Conservation (phyloP, 2,113 vertebrate genomes). For the Tichodroma muraria region DNA sequence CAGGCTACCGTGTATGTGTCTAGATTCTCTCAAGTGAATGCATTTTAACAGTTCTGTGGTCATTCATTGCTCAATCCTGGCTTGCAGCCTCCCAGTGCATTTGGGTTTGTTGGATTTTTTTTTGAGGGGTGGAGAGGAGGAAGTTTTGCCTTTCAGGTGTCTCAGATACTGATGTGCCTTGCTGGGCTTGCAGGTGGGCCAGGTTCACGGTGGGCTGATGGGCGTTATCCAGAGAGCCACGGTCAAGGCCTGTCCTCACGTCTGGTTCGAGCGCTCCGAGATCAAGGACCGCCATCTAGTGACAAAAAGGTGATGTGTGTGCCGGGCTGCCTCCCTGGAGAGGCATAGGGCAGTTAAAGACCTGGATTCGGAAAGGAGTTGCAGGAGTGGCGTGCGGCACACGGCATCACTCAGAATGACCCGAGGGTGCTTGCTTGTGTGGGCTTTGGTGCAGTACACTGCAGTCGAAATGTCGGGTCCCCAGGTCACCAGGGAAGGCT, state of each 20-base stretch:
- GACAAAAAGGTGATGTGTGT: conserved; percentile 77
- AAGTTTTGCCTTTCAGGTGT: background rate
- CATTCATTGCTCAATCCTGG: background rate
- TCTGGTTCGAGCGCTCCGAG: conserved; percentile 96
- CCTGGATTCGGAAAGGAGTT: background rate
- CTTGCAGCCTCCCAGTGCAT: background rate
- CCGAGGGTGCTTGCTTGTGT: background rate
- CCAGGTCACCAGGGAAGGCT: background rate
- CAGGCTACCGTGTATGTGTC: accelerated
- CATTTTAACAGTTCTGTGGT: background rate
- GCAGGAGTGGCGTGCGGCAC: background rate
- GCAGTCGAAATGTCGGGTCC: background rate
- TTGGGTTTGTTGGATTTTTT: background rate
- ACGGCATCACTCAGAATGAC: background rate
- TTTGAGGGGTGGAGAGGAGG: background rate
- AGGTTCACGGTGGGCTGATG: conserved; percentile 89
- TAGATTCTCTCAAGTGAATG: background rate
- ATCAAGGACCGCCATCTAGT: conserved; percentile 90
- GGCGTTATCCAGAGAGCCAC: conserved; percentile 92
- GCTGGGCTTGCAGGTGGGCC: conserved; percentile 80
- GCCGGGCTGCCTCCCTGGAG: background rate
- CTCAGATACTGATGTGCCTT: background rate
- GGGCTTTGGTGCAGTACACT: background rate
- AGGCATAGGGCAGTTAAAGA: background rate
- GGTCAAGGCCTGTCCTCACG: conserved; percentile 88